Evolutionary conservation across 2,113 vertebrate genomes (phyloP).

Genomic region (Dermatemys mawii): DNA sequence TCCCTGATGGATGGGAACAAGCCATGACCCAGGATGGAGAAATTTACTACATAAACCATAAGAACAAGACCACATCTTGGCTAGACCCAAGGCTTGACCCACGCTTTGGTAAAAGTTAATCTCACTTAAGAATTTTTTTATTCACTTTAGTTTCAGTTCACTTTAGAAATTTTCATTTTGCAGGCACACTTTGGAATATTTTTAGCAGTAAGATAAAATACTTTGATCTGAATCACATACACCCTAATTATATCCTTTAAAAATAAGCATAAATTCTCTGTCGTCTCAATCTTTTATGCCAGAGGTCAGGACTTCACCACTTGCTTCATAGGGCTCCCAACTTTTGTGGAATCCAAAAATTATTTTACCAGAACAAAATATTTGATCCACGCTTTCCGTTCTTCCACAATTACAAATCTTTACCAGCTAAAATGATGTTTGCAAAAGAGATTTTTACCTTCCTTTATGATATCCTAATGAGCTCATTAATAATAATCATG

Average conservation of each 20-base stretch:
- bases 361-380: not conserved
- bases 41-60: conserved; percentile 99
- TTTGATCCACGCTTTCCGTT: conserved; percentile 7
- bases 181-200: conserved; percentile 54
- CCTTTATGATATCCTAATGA: not conserved
- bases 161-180: conserved; percentile 52
- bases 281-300: not conserved
- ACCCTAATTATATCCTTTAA: not conserved
- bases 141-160: conserved; percentile 53
- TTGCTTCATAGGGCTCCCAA: not conserved
- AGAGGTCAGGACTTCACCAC: not conserved
- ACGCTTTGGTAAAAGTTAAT: conserved; percentile 93
- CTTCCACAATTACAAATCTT: not conserved
- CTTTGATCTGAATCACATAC: not conserved
- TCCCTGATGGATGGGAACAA: conserved; percentile 99
- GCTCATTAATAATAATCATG: not conserved
- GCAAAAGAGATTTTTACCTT: not conserved
- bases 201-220: not conserved
- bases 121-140: conserved; percentile 74
- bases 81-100: conserved; percentile 97
- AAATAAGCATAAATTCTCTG: not conserved
- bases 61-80: conserved; percentile 99
- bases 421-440: not conserved
- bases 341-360: conserved; percentile 14
- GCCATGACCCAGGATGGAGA: conserved; percentile 97